Base-by-base conservation (phyloP, 2,888 invertebrate genomes). In the Dasysyrphus albostriatus region DNA sequence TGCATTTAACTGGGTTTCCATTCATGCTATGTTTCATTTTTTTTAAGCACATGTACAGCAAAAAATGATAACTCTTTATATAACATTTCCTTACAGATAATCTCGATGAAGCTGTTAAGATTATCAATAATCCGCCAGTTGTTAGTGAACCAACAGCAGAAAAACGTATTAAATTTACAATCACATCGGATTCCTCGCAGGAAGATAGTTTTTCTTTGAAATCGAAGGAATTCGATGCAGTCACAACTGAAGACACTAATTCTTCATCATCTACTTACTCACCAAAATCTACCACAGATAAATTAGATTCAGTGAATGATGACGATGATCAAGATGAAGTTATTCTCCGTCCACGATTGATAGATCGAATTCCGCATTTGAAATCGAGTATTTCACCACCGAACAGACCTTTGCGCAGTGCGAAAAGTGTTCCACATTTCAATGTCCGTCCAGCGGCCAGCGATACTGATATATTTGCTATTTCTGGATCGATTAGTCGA, bases 381-480 rank as follows among this genome's bases (percentile, higher is more conserved):
- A 58, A 90, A 83, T 79, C 88, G 12, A 81, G 82, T 12, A 74
- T 74, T 3, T 76, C 77, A 8, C 87, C 89, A 6, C 90, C 90
- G 4, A 91, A 91, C 61, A 89, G 90, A 0, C 90, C 88, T 4
- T 89, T 92, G 8, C 91, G 93, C 10, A 91, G 89, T 10, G 91
- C 92, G 2, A 91, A 92, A 65, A 93, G 93, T 88, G 92, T 92
- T 24, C 93, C 93, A 14, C 90, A 92, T 49, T 91, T 93, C 83
- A 89, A 91, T 79, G 91, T 92, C 34, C 90, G 92, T 0, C 89
- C 91, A 16, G 90, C 90, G 3, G 90, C 91, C 32, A 93, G 92
- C 76, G 93, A 93, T 85, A 92, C 90, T 34, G 93, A 93, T 83
- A 93, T 93, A 47, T 93, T 92, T 67, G 89, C 92, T 5, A 93